Percentiles rank a stretch among this genome's conserved stretches.
These are phyloP conservation scores for Manis pentadactyla DNA, from an alignment of 2,797 vertebrate species.

Conservation along the genomic window DNA sequence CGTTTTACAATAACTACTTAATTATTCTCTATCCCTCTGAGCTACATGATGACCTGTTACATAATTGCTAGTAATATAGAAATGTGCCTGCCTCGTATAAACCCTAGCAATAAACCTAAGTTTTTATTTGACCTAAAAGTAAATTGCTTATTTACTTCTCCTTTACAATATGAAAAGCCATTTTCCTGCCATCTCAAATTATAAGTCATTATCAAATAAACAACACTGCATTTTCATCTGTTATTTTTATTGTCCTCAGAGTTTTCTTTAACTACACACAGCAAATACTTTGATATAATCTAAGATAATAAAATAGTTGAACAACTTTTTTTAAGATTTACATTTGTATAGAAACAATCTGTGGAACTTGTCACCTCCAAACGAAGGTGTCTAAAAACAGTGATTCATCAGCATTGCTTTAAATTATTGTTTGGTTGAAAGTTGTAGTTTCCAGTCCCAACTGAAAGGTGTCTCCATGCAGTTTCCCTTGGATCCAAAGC, in stretches of 20 bases:
- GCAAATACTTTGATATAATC: constrained; percentile 88
- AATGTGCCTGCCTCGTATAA: constrained; percentile 61
- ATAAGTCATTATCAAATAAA: constrained; percentile 49
- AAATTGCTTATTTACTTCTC: constrained; percentile 63
- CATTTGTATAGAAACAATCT: constrained; percentile 88
- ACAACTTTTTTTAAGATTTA: constrained; percentile 87
- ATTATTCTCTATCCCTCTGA: constrained; percentile 79
- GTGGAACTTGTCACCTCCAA: constrained; percentile 79
- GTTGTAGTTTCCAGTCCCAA: constrained; percentile 80
- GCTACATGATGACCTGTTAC: constrained; percentile 74
- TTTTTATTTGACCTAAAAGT: constrained; percentile 70
- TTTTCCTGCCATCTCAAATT: neutral
- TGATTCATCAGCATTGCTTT: constrained; percentile 72
- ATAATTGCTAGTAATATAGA: constrained; percentile 72
- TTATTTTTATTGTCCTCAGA: constrained; percentile 87
- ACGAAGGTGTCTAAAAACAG: constrained; percentile 78
- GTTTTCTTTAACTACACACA: constrained; percentile 84
- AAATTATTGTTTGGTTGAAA: constrained; percentile 80
- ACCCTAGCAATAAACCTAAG: constrained; percentile 51
- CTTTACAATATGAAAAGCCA: constrained; percentile 23
- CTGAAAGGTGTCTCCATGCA: constrained; percentile 79
- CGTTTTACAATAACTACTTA: constrained; percentile 74
- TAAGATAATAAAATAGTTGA: constrained; percentile 91
- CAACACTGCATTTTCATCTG: constrained; percentile 48
- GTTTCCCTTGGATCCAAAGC: constrained; percentile 64